phyloP scores from a whole-genome alignment of 2,888 invertebrate species.

The Chalcis sispes region DNA sequence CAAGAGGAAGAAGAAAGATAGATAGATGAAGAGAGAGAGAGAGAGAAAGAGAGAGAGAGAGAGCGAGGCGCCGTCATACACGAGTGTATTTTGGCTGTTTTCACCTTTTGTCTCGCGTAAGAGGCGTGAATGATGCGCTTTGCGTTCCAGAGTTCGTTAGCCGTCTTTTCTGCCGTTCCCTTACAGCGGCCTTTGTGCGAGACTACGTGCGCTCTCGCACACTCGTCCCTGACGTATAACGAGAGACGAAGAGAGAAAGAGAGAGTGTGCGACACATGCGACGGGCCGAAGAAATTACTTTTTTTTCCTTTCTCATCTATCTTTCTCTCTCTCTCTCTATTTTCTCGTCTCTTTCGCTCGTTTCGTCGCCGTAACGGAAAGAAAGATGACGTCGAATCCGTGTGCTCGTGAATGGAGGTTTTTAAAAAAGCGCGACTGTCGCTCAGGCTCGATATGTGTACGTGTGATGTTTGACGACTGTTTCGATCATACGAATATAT shows the following conservation, averaged over 20 bases:
- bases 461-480: no score
- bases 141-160: slow-evolving; percentile 51
- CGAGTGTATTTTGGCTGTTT: slow-evolving; percentile 44
- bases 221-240: background rate
- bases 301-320: slow-evolving; percentile 10
- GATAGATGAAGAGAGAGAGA: background rate
- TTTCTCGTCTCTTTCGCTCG: no score
- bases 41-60: background rate
- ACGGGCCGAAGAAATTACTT: slow-evolving; percentile 23
- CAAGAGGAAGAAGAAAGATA: background rate
- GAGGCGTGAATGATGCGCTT: slow-evolving; percentile 48
- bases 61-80: background rate
- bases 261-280: background rate
- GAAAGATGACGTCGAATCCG: no score
- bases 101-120: slow-evolving; percentile 45
- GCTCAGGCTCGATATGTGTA: no score
- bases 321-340: no score
- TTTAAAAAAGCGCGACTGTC: no score
- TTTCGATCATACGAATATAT: no score
- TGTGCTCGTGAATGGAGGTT: no score
- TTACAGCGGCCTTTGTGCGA: slow-evolving; percentile 2
- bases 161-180: slow-evolving; percentile 25
- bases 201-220: background rate
- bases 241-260: background rate
- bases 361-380: no score